A percentile compares a stretch with the other conserved stretches of the same genome.
Evolutionary conservation across 2,797 vertebrate species (phyloP).

Genomic region (Neosilurus hyrtlii): DNA sequence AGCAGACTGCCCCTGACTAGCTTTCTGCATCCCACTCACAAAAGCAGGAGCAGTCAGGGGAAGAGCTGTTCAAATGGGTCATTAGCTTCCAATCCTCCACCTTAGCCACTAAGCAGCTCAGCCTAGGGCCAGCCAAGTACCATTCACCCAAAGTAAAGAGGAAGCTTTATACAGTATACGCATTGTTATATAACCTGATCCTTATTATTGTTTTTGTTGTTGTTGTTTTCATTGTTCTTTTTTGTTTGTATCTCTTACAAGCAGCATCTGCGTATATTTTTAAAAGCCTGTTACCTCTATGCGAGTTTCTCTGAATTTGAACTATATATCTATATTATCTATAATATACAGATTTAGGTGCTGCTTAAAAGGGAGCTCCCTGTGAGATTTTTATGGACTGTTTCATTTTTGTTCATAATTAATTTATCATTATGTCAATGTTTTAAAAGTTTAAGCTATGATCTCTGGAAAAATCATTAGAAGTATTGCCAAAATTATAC

Average conservation of each 20-base stretch:
- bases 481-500: too few relatives aligned
- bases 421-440: too few relatives aligned
- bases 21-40: constrained; percentile 34
- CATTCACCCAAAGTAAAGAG: neutral
- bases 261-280: neutral
- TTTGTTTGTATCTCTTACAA: neutral
- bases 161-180: neutral
- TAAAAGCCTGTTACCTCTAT: neutral
- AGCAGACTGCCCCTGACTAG: constrained; percentile 23
- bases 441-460: too few relatives aligned
- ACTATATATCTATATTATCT: too few relatives aligned
- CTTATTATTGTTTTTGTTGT: neutral
- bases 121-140: constrained; percentile 25
- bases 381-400: too few relatives aligned
- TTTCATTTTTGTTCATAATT: too few relatives aligned
- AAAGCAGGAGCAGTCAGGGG: constrained; percentile 47
- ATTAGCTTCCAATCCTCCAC: constrained; percentile 49
- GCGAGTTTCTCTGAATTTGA: neutral
- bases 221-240: neutral
- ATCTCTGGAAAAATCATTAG: too few relatives aligned
- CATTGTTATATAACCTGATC: neutral
- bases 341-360: neutral
- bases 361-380: too few relatives aligned
- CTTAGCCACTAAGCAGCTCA: constrained; percentile 40
- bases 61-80: constrained; percentile 50